Evolutionary conservation across 2,113 vertebrate genomes (phyloP), one percentile per base, ranked within the genome.

Genomic region (Corythornis vintsioides): DNA sequence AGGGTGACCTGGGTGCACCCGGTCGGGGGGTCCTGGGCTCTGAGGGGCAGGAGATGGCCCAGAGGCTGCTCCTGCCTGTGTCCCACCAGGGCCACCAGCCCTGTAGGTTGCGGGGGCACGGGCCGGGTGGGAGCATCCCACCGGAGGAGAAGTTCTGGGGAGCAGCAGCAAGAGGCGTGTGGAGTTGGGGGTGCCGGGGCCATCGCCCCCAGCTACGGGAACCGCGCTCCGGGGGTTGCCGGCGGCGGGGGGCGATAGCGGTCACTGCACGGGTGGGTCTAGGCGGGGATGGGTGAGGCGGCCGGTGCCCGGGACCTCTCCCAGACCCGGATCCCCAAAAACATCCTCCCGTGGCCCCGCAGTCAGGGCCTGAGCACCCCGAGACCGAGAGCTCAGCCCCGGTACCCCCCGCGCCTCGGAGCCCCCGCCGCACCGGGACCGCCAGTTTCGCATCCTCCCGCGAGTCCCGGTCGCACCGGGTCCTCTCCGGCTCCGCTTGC

Each of bases 81-180:
- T 11, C 38, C 45, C 10, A 1, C 26, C 5, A 7, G 22, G 6
- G 15, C 13, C 50, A 33, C 22, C 47, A 78, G 42, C 55, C 33
- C 31, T 5, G 3, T 59, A 50, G 65, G 26, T 33, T 4, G 11
- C 3, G 40, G 59, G 66, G 25, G 21, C 57, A 29, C 3, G 7
- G 33, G 47, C 53, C 1, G 6, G 61, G 33, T 5, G 2, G 1
- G 67, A 86, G 90, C 81, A 83, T 64, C 87, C 76, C 9, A 2
- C 25, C 4, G 7, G 59, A 31, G 26, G 42, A 35, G 33, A 31
- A 43, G 17, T 17, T 57, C 28, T 8, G 4, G 20, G 60, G 59
- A 80, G 25, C 28, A 11, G 29, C 22, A 9, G 70, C 0, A 2
- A 52, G 47, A 31, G 21, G 35, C 1, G 1, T 10, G 16, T 2